phyloP scores from a whole-genome alignment of 2,888 invertebrate genomes.

The Erebia epiphron region DNA sequence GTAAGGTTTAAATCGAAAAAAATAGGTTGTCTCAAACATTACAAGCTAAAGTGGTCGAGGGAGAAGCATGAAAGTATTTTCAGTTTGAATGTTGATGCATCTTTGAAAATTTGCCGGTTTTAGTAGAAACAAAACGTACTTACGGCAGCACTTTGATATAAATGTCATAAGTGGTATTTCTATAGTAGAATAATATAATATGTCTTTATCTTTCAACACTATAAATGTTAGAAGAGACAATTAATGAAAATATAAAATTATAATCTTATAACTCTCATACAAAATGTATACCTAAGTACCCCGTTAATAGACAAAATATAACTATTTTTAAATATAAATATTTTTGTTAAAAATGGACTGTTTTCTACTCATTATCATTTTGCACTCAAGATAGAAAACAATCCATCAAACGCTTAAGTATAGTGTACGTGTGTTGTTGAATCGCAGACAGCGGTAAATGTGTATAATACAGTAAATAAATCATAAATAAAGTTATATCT shows the following conservation, averaged over 20 bases:
- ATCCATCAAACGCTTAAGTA: conserved; percentile 59
- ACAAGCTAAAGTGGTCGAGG: neutral
- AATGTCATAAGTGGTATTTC: neutral
- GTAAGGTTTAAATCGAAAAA: neutral
- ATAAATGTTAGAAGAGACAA: neutral
- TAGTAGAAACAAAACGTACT: neutral
- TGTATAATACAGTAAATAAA: conserved; percentile 65
- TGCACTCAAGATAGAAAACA: conserved; percentile 44
- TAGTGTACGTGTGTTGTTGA: conserved; percentile 70
- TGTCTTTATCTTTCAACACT: neutral
- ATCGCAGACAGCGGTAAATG: conserved; percentile 64
- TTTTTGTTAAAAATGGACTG: conserved; percentile 71
- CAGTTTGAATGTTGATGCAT: neutral
- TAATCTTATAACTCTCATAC: conserved; percentile 30
- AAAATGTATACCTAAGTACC: conserved; percentile 32
- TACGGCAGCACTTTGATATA: neutral
- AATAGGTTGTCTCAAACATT: neutral
- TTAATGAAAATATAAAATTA: conserved; percentile 12
- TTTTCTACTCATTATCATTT: conserved; percentile 47
- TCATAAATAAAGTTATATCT: conserved; percentile 49
- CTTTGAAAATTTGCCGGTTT: neutral
- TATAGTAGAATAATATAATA: conserved; percentile 9
- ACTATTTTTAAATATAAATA: too few relatives aligned
- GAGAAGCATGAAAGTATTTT: neutral
- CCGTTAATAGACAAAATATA: conserved; percentile 30